A percentile compares a stretch with the other conserved stretches of the same genome.
Conservation (phyloP, 1,140 invertebrate species). For the Charaxes varanes region DNA sequence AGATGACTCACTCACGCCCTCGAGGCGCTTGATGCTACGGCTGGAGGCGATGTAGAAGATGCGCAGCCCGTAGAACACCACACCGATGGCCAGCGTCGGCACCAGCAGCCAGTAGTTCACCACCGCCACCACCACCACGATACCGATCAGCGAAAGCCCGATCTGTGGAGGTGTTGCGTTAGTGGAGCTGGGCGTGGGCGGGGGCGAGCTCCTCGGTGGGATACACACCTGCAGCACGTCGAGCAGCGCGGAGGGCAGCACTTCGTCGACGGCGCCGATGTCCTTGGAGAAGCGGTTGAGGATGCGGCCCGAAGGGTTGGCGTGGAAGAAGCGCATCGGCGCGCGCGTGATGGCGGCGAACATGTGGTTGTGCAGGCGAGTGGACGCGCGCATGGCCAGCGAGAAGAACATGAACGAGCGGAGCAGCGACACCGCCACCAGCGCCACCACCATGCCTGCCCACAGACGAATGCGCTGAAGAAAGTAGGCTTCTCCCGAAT, state of each 20-base stretch:
- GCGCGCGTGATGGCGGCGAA: slow-evolving; percentile 83
- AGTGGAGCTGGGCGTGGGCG: no score
- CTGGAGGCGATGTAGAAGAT: slow-evolving; percentile 88
- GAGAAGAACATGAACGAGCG: slow-evolving; percentile 80
- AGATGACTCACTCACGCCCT: slow-evolving; percentile 87
- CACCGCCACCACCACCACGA: slow-evolving; percentile 82
- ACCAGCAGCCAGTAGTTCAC: slow-evolving; percentile 86
- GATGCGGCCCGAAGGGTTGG: slow-evolving; percentile 84
- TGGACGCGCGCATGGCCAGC: slow-evolving; percentile 82
- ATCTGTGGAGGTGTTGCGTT: slow-evolving; percentile 77
- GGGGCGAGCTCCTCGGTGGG: no score
- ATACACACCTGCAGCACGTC: slow-evolving; percentile 79
- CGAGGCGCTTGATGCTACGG: slow-evolving; percentile 89
- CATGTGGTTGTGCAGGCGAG: slow-evolving; percentile 85
- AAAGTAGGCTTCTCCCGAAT: no score
- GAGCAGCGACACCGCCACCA: slow-evolving; percentile 75
- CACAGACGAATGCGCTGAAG: no score
- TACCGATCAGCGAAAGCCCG: slow-evolving; percentile 81
- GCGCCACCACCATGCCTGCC: slow-evolving; percentile 75
- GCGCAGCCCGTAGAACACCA: slow-evolving; percentile 84
- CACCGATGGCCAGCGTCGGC: slow-evolving; percentile 79
- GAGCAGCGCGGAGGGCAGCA: slow-evolving; percentile 83
- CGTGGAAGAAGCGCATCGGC: slow-evolving; percentile 89
- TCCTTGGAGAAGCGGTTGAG: slow-evolving; percentile 91
- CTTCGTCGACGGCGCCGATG: slow-evolving; percentile 89